Conservation (phyloP, 2,113 vertebrate species). For the Pluvianellus socialis region DNA sequence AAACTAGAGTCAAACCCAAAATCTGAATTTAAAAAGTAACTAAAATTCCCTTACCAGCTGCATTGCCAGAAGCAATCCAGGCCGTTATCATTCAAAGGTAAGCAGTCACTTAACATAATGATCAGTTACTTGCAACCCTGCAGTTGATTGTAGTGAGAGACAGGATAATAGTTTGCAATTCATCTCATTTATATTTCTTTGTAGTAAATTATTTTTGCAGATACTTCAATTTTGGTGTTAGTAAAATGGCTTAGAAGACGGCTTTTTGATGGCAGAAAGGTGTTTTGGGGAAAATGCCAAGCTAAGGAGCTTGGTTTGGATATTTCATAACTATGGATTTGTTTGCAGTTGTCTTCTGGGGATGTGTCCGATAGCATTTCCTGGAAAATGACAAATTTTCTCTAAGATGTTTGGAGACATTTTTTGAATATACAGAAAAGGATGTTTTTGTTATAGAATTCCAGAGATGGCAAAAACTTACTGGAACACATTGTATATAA, state of each 20-base stretch:
- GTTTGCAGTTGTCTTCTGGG: not conserved
- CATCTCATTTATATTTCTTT: not conserved
- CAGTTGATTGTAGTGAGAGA: not conserved
- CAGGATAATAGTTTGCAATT: not conserved
- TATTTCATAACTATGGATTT: not conserved
- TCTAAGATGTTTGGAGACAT: not conserved
- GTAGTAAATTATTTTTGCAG: not conserved
- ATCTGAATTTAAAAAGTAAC: not conserved
- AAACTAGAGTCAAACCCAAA: not conserved
- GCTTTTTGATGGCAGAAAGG: not conserved
- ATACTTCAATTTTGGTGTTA: not conserved
- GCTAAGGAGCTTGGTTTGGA: not conserved
- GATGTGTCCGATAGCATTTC: not conserved
- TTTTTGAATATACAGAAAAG: not conserved
- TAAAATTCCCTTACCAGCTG: not conserved
- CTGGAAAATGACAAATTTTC: not conserved
- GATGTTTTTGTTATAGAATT: not conserved
- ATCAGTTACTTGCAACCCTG: not conserved
- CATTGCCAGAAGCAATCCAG: not conserved
- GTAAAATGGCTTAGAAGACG: not conserved
- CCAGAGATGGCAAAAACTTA: not conserved
- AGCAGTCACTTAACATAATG: conserved; percentile 1
- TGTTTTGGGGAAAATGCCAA: not conserved
- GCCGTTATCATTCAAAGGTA: conserved; percentile 6
- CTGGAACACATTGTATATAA: not conserved